phyloP scores from a whole-genome alignment of 2,113 vertebrate genomes.

The Hystrix cristata region DNA sequence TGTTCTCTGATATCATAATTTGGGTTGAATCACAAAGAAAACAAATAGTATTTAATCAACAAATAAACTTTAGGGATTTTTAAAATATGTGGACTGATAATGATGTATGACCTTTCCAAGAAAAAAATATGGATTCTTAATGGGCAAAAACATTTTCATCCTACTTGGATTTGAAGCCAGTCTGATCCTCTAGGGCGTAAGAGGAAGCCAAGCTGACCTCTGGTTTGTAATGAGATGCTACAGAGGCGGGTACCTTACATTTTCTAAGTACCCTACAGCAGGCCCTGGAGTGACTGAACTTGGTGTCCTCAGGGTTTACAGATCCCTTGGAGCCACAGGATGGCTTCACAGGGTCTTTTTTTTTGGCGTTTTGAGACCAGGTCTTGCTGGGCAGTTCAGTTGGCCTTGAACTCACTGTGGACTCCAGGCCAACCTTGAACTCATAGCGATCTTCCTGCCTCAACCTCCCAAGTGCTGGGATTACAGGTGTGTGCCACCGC shows the following conservation, averaged over 20 bases:
- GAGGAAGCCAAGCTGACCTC: slow-evolving; percentile 32
- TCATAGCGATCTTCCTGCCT: no score
- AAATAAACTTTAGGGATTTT: slow-evolving; percentile 65
- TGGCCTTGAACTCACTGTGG: no score
- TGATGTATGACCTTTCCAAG: slow-evolving; percentile 64
- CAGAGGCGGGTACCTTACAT: not conserved
- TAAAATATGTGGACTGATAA: slow-evolving; percentile 71
- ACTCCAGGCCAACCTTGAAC: no score
- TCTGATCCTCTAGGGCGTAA: slow-evolving; percentile 29
- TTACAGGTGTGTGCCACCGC: no score
- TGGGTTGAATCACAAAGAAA: slow-evolving; percentile 76
- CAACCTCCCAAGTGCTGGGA: no score
- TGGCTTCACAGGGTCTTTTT: not conserved
- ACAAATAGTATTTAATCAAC: slow-evolving; percentile 78
- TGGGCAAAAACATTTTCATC: slow-evolving; percentile 62
- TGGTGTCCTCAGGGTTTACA: not conserved
- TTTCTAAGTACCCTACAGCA: slow-evolving; percentile 38
- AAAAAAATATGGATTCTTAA: slow-evolving; percentile 67
- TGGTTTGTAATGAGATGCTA: not conserved
- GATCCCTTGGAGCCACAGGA: not conserved
- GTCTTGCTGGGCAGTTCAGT: no score
- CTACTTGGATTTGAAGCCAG: slow-evolving; percentile 57
- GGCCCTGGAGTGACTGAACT: not conserved
- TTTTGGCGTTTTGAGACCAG: no score
- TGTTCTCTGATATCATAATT: slow-evolving; percentile 78